Evolutionary conservation across 2,888 invertebrate genomes (phyloP), one percentile per base, ranked within the genome.

Genomic region (Tinea trinotella): DNA sequence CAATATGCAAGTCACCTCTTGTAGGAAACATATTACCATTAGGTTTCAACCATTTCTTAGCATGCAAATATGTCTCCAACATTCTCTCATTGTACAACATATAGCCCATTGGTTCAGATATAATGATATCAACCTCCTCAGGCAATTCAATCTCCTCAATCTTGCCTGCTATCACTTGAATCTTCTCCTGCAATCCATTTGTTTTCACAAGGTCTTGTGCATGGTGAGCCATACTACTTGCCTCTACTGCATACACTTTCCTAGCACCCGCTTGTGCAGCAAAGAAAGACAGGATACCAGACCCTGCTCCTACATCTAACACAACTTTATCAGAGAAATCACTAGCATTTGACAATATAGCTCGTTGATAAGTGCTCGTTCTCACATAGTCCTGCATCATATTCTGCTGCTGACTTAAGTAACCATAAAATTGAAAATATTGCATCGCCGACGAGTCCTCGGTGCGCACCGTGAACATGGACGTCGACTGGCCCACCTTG

Each of bases 51-150:
- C 98, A 99, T 75, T 99, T 99, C 70, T 99, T 97, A 2, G 99
- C 98, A 87, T 99, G 99, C 57, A 99, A 87, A 85, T 97, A 99
- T 0, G 98, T 98, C 85, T 99, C 99, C 62, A 99, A 87, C 99
- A 99, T 99, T 59, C 99, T 89, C 77, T 99, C 99, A 84, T 99
- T 99, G 77, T 98, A 98, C 55, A 99, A 85, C 99, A 99, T 99
- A 75, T 99, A 99, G n/a, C 99, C 99, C 99, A 99, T 99, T 0
- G 99, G 99, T 82, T 99, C 99, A 1, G 98, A 98, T 62, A 99
- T 96, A 64, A 99, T 98, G 44, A 98, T 92, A 82, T 99, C 99
- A 15, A 99, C 98, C 66, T 89, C 90, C 76, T 99, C 98, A 1
- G 98, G 97, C 59, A 99, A 84, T 62, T 95, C 94, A 46, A 99